Evolutionary conservation across 1,140 invertebrate genomes (phyloP).

Genomic region (Coptotermes formosanus): DNA sequence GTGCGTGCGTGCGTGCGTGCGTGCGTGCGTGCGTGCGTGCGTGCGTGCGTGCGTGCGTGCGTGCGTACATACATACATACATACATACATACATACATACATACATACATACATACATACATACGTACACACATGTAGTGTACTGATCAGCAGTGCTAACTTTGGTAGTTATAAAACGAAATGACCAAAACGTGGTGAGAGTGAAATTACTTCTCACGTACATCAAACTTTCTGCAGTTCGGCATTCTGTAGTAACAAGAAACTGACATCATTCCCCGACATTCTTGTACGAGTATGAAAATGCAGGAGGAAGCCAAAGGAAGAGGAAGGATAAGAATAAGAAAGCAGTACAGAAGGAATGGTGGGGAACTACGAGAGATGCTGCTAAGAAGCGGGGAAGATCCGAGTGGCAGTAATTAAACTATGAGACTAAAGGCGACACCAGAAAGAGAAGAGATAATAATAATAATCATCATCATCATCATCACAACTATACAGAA

Average conservation of each 20-base stretch:
- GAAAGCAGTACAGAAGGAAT: neutral
- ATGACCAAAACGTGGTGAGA: too few species aligned
- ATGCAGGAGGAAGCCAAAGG: conserved; percentile 6
- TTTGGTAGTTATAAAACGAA: too few species aligned
- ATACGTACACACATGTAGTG: too few species aligned
- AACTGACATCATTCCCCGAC: neutral
- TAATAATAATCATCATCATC: neutral
- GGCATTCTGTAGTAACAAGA: neutral
- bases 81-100: too few species aligned
- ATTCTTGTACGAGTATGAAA: neutral
- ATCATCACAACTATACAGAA: conserved; percentile 13
- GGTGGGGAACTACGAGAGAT: neutral
- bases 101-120: too few species aligned
- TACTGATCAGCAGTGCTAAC: too few species aligned
- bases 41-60: too few species aligned
- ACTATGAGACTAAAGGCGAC: neutral
- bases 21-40: too few species aligned
- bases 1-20: too few species aligned
- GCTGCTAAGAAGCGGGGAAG: neutral
- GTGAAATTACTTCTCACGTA: too few species aligned
- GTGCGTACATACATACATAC: too few species aligned
- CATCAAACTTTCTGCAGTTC: neutral
- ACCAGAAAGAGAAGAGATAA: neutral
- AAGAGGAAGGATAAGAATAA: conserved; percentile 8
- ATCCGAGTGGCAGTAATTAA: neutral